Percentiles rank a stretch among this genome's conserved stretches.
These are phyloP conservation scores for Prionailurus bengalensis DNA, from an alignment of 2,113 vertebrate genomes.

Conservation along the genomic window DNA sequence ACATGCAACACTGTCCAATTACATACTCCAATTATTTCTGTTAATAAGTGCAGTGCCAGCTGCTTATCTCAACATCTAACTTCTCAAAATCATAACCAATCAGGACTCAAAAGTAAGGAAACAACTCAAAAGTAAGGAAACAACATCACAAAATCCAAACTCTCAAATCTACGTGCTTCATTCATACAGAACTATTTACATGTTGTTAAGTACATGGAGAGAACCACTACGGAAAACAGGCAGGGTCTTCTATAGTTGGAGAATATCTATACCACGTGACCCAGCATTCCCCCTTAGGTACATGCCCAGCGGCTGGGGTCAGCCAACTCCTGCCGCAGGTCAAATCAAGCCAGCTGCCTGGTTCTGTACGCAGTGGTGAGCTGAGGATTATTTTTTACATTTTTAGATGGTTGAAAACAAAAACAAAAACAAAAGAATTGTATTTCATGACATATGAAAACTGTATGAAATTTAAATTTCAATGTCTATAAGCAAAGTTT, in stretches of 20 bases:
- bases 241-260: background rate
- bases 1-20: slow-evolving; percentile 6
- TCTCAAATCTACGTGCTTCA: background rate
- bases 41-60: background rate
- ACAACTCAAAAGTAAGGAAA: slow-evolving; percentile 37
- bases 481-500: background rate
- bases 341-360: background rate
- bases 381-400: background rate
- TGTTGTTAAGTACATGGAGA: background rate
- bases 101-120: slow-evolving; percentile 32
- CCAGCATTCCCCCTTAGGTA: background rate
- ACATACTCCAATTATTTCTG: slow-evolving; percentile 38
- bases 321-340: background rate
- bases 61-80: slow-evolving; percentile 20
- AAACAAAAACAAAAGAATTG: background rate
- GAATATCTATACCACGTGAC: background rate
- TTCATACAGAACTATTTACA: background rate
- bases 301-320: background rate
- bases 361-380: background rate
- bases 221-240: background rate
- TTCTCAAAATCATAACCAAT: background rate
- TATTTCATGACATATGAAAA: background rate
- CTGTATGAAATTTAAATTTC: background rate
- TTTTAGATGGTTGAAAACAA: background rate
- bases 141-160: slow-evolving; percentile 5